Conservation (phyloP, 64 coral and sea anemone genomes). For the Montipora capricornis region DNA sequence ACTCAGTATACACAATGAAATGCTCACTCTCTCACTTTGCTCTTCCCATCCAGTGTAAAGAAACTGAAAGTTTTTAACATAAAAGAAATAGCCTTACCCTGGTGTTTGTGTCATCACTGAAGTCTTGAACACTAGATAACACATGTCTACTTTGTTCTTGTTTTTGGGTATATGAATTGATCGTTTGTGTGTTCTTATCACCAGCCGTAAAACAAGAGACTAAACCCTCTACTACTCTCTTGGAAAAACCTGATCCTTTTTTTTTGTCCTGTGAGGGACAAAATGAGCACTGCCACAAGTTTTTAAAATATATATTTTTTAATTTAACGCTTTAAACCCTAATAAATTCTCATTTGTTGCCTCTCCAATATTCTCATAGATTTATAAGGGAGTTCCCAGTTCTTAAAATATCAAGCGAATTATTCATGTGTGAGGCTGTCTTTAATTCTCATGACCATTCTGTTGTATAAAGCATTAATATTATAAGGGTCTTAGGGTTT, state of each 20-base stretch:
- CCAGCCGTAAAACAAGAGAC: neutral
- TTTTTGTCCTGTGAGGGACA: neutral
- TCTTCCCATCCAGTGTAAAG: neutral
- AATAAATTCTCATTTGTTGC: neutral
- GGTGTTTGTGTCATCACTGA: neutral
- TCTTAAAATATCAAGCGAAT: neutral
- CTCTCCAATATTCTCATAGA: neutral
- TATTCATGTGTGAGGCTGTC: neutral
- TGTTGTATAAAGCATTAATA: neutral
- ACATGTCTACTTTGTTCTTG: neutral
- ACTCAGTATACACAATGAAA: neutral
- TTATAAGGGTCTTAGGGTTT: neutral
- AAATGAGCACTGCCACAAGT: neutral
- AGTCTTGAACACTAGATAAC: neutral
- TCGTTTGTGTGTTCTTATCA: neutral
- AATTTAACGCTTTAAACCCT: neutral
- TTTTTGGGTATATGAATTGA: neutral
- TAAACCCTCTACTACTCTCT: neutral
- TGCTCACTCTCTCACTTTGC: neutral
- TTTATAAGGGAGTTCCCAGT: neutral
- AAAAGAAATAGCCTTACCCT: neutral
- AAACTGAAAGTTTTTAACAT: slow-evolving; percentile 1
- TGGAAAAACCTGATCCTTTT: neutral
- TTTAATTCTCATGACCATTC: neutral
- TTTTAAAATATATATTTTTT: neutral